Base-by-base conservation (phyloP, 1,140 invertebrate species). In the Meloidogyne hapla region DNA sequence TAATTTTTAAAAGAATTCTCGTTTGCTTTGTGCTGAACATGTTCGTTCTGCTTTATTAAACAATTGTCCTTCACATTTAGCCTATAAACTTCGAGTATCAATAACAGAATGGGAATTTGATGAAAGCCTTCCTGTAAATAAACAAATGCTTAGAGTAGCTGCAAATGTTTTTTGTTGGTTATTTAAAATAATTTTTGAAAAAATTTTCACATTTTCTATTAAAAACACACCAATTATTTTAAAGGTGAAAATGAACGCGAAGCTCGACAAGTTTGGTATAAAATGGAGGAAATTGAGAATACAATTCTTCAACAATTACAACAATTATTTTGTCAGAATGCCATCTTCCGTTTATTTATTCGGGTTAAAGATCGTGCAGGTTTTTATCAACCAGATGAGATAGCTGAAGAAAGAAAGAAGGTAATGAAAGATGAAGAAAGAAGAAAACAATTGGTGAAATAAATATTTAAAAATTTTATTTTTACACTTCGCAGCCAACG, bases 41-140 rank as follows among this genome's bases (percentile, higher is more conserved):
- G 73, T 80, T 21, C 80, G 80, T 65, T 83, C 80, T 23, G 78
- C 61, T 33, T 62, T 81, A 45, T 72, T 81, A 10, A 69, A 81
- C 45, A 48, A 25, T 48, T 64, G 82, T 1, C 80, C 80, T 18
- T 13, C 66, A 12, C 26, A 81, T 70, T 33, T 81, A 10, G 80
- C 77, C 18, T 81, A 81, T 72, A 69, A 61, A 21, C 72, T 81
- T 28, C 56, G 33, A 8, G 69, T 77, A 8, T 40, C 45, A 62
- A 28, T 81, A 25, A 62, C 69, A 5, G 65, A 80, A n/a, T 80
- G 33, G 48, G 80, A 79, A 70, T 56, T 56, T 56, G 48, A 56
- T 21, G 48, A 56, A n/a, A 6, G n/a, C 18, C 48, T 56, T 56
- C 48, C 48, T 8, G n/a, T 56, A n/a, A 56, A 56, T 56, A 18